phyloP scores from a whole-genome alignment of 2,113 vertebrate genomes.

The Aleadryas rufinucha region DNA sequence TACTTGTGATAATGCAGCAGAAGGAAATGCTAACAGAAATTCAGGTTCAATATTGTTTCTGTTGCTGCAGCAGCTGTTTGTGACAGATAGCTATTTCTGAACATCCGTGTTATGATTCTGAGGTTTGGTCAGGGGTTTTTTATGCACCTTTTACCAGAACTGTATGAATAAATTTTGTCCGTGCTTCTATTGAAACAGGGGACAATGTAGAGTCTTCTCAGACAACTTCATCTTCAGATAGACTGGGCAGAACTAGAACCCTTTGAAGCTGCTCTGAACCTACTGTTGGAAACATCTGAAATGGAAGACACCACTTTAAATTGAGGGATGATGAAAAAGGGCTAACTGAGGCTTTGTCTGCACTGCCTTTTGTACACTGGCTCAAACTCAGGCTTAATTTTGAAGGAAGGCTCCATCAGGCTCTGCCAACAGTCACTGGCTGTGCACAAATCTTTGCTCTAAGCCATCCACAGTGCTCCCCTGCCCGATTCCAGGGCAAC shows the following conservation, averaged over 20 bases:
- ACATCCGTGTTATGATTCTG: background rate
- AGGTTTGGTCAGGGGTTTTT: accelerated
- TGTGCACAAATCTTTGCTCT: background rate
- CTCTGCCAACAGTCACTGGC: background rate
- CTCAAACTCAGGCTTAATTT: background rate
- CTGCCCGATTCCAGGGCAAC: background rate
- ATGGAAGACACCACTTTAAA: background rate
- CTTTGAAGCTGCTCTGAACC: background rate
- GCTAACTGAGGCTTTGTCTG: background rate
- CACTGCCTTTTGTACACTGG: background rate
- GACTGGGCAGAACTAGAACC: background rate
- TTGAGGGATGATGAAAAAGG: background rate
- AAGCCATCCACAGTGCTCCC: accelerated
- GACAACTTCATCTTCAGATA: background rate
- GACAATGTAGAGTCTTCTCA: background rate
- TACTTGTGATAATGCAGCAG: background rate
- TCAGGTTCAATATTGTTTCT: background rate
- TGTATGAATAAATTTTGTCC: background rate
- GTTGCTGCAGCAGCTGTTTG: background rate
- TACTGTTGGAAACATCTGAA: background rate
- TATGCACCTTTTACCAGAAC: background rate
- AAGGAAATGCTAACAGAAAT: background rate
- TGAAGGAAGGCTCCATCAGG: background rate
- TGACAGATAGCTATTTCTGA: constrained; percentile 14
- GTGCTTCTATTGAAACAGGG: background rate